Percentiles rank a stretch among this genome's conserved stretches.
phyloP scores from a whole-genome alignment of 2,113 vertebrate species.

The Aphyosemion australe region DNA sequence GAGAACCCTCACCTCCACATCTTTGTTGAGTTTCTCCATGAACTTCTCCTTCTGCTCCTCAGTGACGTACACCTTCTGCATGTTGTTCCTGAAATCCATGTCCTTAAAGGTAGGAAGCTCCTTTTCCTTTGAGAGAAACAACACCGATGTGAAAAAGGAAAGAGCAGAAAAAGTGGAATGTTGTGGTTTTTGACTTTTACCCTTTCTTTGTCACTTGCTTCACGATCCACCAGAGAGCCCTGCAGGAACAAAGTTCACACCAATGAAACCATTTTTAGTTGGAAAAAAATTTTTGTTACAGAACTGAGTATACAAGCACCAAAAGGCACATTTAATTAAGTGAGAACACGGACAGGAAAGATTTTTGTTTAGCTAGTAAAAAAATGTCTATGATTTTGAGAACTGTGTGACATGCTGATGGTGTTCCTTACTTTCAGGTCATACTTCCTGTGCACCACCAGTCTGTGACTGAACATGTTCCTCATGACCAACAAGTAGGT shows the following conservation, averaged over 20 bases:
- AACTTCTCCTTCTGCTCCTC: constrained; percentile 86
- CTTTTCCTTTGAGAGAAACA: constrained; percentile 77
- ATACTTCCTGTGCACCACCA: constrained; percentile 91
- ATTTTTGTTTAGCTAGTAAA: too few species aligned
- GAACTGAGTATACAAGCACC: too few species aligned
- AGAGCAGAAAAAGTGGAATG: not conserved
- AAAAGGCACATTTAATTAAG: too few species aligned
- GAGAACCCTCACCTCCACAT: constrained; percentile 83
- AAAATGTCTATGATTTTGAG: not conserved
- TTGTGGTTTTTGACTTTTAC: constrained; percentile 59
- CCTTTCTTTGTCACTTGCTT: constrained; percentile 93
- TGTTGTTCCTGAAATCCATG: constrained; percentile 90
- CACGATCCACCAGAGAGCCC: constrained; percentile 89
- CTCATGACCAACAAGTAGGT: constrained; percentile 95
- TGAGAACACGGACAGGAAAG: too few species aligned
- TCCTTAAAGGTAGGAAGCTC: constrained; percentile 91
- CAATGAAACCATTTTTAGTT: too few species aligned
- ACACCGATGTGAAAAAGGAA: not conserved
- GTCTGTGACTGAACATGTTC: constrained; percentile 94
- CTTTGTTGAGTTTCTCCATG: constrained; percentile 88
- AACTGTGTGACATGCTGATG: not conserved
- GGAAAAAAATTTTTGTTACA: too few species aligned
- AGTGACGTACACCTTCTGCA: constrained; percentile 89
- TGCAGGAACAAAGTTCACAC: constrained; percentile 51
- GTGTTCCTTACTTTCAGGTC: constrained; percentile 88